Percentiles rank a stretch among this genome's conserved stretches.
Conservation (phyloP, 2,888 invertebrate genomes). For the Heliconius sara region DNA sequence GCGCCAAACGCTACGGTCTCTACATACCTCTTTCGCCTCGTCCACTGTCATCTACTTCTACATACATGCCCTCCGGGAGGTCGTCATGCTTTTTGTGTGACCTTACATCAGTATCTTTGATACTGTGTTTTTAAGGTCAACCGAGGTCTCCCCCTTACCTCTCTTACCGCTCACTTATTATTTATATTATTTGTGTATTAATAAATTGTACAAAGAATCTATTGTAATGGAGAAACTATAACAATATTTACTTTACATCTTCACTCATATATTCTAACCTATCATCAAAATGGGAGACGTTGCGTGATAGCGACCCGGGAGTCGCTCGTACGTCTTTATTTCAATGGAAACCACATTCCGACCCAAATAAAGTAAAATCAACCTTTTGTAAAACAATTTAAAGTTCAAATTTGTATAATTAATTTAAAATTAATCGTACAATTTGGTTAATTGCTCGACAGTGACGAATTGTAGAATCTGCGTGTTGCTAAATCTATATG, state of each 20-base stretch:
- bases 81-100: too few species aligned
- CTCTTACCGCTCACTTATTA: too few species aligned
- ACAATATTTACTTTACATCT: conserved; percentile 9
- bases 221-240: conserved; percentile 9
- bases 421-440: conserved; percentile 52
- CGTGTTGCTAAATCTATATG: conserved; percentile 76
- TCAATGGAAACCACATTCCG: conserved; percentile 42
- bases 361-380: conserved; percentile 49
- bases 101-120: too few species aligned
- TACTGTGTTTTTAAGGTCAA: too few species aligned
- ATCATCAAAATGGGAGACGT: conserved; percentile 52
- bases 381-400: conserved; percentile 49
- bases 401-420: conserved; percentile 46
- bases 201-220: neutral
- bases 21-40: too few species aligned
- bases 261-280: conserved; percentile 35
- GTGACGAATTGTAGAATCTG: conserved; percentile 71
- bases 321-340: conserved; percentile 62
- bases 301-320: conserved; percentile 70
- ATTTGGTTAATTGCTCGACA: conserved; percentile 70
- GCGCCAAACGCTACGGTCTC: too few species aligned
- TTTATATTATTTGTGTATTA: neutral
- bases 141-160: too few species aligned
- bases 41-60: too few species aligned
- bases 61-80: too few species aligned